These are phyloP conservation scores for Pollenia amentaria DNA, from an alignment of 2,888 invertebrate species.

Conservation along the genomic window DNA sequence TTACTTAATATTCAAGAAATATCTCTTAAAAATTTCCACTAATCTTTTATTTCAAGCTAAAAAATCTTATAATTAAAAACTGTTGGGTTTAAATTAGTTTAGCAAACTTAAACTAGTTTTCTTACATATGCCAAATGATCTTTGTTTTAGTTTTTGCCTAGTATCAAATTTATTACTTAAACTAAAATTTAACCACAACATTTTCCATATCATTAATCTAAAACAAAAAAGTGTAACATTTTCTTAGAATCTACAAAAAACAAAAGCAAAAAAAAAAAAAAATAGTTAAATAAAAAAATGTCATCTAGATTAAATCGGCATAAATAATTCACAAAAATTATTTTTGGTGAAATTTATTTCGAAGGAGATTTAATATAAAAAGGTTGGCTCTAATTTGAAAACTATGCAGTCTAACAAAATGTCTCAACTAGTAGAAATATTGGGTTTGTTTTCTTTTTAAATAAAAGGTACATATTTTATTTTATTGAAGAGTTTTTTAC, in stretches of 20 bases:
- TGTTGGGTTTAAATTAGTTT: not conserved
- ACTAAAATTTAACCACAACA: constrained; percentile 8
- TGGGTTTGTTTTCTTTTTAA: constrained; percentile 35
- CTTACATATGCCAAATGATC: no score
- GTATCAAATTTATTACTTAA: not conserved
- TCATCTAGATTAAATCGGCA: constrained; percentile 13
- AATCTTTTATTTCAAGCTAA: no score
- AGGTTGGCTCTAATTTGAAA: not conserved
- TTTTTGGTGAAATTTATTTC: not conserved
- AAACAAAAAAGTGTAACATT: not conserved
- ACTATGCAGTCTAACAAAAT: constrained; percentile 56
- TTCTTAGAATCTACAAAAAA: constrained; percentile 35
- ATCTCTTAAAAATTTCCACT: no score
- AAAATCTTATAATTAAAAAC: no score
- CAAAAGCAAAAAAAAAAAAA: no score
- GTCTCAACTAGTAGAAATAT: constrained; percentile 55
- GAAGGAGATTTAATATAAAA: constrained; percentile 48
- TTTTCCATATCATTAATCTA: constrained; percentile 31
- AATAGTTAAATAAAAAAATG: no score
- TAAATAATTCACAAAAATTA: not conserved
- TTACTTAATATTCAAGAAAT: no score
- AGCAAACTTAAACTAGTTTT: not conserved
- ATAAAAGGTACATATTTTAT: not conserved
- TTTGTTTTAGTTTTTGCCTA: not conserved
- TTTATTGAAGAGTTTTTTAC: not conserved